Conservation (phyloP, 2,113 vertebrate genomes). For the Lasiurus cinereus region DNA sequence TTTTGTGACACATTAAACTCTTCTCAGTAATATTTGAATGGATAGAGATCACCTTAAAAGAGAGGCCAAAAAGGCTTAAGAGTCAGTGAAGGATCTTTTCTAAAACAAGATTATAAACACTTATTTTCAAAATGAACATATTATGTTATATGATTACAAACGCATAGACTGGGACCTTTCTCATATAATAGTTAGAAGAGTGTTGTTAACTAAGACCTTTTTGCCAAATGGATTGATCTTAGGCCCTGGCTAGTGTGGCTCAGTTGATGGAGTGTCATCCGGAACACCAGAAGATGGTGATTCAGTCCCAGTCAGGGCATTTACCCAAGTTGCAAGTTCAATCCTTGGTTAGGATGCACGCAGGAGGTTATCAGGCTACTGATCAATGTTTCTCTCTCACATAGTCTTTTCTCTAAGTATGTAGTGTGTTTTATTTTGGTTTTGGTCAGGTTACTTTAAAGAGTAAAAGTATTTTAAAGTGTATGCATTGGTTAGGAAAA, state of each 20-base stretch:
- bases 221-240: slow-evolving; percentile 9
- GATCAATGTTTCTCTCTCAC: neutral
- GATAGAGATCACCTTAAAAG: neutral
- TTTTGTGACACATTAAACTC: neutral
- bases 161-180: neutral
- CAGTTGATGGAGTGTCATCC: neutral
- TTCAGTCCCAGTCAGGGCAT: neutral
- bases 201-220: slow-evolving; percentile 25
- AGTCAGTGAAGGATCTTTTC: neutral
- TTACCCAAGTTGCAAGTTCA: neutral
- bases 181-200: neutral
- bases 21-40: slow-evolving; percentile 26
- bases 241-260: neutral
- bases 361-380: neutral
- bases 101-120: slow-evolving; percentile 24
- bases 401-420: neutral
- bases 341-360: neutral
- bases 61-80: neutral
- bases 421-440: slow-evolving; percentile 7
- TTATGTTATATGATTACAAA: neutral
- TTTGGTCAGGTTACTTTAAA: slow-evolving; percentile 17
- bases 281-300: neutral
- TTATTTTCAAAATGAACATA: slow-evolving; percentile 5
- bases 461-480: slow-evolving; percentile 43
- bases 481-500: neutral